phyloP scores from a whole-genome alignment of 2,113 vertebrate species.

The Riparia riparia region DNA sequence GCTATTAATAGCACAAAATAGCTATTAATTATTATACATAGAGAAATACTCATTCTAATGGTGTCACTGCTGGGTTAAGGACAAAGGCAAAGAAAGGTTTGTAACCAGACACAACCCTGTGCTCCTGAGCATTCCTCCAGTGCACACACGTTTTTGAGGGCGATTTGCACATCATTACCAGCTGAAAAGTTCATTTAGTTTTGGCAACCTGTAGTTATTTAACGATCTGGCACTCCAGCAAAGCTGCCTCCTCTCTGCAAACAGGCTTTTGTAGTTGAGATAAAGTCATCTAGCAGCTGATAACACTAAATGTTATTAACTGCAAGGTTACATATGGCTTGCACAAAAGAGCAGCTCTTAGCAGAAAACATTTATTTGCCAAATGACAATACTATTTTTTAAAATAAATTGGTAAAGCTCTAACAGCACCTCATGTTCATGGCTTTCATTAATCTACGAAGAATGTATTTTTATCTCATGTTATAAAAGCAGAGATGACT shows the following conservation, averaged over 20 bases:
- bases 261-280: conserved; percentile 44
- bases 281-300: not conserved
- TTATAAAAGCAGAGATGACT: not conserved
- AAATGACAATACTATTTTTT: not conserved
- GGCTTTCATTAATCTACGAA: not conserved
- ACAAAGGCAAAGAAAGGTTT: not conserved
- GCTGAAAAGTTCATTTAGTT: conserved; percentile 45
- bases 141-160: not conserved
- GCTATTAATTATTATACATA: not conserved
- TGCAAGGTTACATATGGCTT: not conserved
- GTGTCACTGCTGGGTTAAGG: not conserved
- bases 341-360: not conserved
- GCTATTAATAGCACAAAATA: not conserved
- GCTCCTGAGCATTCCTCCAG: not conserved
- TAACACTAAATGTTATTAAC: conserved; percentile 35
- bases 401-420: not conserved
- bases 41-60: not conserved
- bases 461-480: not conserved
- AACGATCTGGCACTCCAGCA: conserved; percentile 25
- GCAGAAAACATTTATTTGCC: not conserved
- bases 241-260: conserved; percentile 34
- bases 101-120: not conserved
- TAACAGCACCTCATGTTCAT: not conserved
- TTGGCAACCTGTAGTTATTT: conserved; percentile 45
- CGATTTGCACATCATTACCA: conserved; percentile 39